Base-by-base conservation (phyloP, 2,797 vertebrate genomes). In the Muscicapa comitata region DNA sequence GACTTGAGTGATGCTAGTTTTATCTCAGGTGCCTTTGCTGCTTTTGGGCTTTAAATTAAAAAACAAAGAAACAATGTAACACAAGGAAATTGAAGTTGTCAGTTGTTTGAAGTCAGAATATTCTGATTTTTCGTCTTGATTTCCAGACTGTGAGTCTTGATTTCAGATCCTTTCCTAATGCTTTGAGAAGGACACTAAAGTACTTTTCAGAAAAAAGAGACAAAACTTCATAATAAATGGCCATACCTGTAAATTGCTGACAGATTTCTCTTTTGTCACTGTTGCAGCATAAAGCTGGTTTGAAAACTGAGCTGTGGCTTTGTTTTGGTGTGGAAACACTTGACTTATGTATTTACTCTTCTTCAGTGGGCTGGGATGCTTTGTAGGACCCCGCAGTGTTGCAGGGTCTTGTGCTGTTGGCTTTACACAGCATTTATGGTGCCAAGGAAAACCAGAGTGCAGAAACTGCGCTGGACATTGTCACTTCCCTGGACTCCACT, bases 381-480 rank as follows among this genome's bases (percentile, higher is more conserved):
- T 35, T 7, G 0, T 35, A 17, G 77, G 45, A 54, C 18, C 38
- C 38, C 0, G 0, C 19, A 9, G 0, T 8, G 10, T 31, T 28
- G 33, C 10, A 17, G n/a, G 28, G 35, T 47, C 37, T 68, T 42
- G 51, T 70, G 57, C n/a, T 65, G 17, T 63, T 2, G 33, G 50
- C 47, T 93, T 47, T 21, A 58, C 31, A 42, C n/a, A 50, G 24
- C 53, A 42, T 19, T 26, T 54, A 9, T 47, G 65, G 42, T 45
- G 33, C 40, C 3, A 8, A 24, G 61, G 13, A 80, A 53, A 54
- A 28, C 8, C 18, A 12, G 7, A 0, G 0, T 26, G 20, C 24
- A 45, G 33, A 57, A 74, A 17, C 53, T 16, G 35, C 0, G 0
- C 25, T 33, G 62, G 55, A 28, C 4, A 0, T 17, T 0, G 3